Evolutionary conservation across 1,140 invertebrate species (phyloP), one percentile per base, ranked within the genome.

Genomic region (Nasonia longicornis): DNA sequence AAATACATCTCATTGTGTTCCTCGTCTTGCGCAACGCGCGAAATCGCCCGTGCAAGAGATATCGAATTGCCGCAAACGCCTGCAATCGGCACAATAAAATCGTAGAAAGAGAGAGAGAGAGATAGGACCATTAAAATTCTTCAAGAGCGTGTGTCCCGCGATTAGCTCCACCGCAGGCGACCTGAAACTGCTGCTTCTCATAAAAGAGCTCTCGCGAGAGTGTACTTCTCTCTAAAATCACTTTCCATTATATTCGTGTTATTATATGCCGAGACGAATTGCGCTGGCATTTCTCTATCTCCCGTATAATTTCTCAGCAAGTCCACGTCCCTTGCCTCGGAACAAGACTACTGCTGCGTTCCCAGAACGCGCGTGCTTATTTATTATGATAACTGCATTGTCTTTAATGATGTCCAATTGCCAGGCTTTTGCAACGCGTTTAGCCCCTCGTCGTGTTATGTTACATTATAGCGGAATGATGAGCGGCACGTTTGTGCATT

Each of bases 181-280:
- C n/a, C 42, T 73, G 11, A 48, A 73, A 73, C 38, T 31, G 20
- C 42, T 22, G 11, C 26, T 48, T 48, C 42, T 45, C 42, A 8
- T 45, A 45, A 48, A 22, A 8, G 29, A 11, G 35, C 12, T 16
- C 29, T 8, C 31, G 1, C 67, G n/a, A 10, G 7, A 6, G 73
- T 16, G 48, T 63, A 29, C 73, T 58, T 66, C 45, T 64, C n/a
- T 77, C 67, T 52, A 29, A 77, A 77, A 77, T 77, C 76, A 77
- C 64, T 77, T 77, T 77, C 76, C 64, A 77, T 67, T 69, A 64
- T 67, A 76, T 22, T 73, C 22, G n/a, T 52, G 26, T 22, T 73
- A 73, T 73, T 73, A 73, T 73, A 73, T 31, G 2, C n/a, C 42
- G 42, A 26, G 35, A 48, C 38, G 42, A 26, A 48, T n/a, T 71